phyloP scores from a whole-genome alignment of 2,113 vertebrate genomes.

The Lipophrys pholis region DNA sequence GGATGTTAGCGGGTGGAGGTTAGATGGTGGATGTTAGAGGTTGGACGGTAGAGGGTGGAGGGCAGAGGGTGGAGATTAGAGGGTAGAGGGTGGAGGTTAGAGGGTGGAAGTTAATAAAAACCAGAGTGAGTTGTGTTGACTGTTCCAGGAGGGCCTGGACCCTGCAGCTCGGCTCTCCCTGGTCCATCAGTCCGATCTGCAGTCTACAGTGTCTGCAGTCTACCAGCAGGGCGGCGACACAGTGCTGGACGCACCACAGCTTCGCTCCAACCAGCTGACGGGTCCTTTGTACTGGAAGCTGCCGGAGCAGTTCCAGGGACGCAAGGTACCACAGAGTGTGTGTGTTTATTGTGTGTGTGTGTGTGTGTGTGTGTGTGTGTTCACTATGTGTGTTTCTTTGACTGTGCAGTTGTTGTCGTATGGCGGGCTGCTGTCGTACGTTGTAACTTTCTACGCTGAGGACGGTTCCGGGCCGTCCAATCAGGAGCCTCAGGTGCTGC shows the following conservation, averaged over 20 bases:
- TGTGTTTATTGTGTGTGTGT: too few species aligned
- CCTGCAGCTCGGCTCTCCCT: conserved; percentile 67
- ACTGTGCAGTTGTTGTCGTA: conserved; percentile 88
- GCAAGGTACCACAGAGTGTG: conserved; percentile 80
- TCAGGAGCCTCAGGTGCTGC: conserved; percentile 93
- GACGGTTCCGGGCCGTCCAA: conserved; percentile 86
- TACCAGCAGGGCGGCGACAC: conserved; percentile 84
- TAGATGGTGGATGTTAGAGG: fast-evolving
- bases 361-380: too few species aligned
- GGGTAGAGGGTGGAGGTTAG: too few species aligned
- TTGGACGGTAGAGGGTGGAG: too few species aligned
- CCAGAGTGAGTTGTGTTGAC: conserved; percentile 78
- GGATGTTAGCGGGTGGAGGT: too few species aligned
- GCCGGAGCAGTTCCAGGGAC: conserved; percentile 86
- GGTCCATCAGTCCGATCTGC: conserved; percentile 87
- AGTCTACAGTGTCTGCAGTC: conserved; percentile 86
- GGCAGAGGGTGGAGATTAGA: too few species aligned
- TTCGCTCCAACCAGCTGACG: conserved; percentile 73
- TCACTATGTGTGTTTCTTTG: too few species aligned
- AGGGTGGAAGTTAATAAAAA: too few species aligned
- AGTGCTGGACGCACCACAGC: conserved; percentile 83
- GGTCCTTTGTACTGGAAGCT: conserved; percentile 92
- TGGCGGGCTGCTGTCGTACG: conserved; percentile 89
- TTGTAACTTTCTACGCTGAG: conserved; percentile 86
- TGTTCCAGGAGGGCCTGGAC: conserved; percentile 32